Percentiles rank a stretch among this genome's conserved stretches.
These are phyloP conservation scores for Ambastaia sidthimunki DNA, from an alignment of 2,797 vertebrate genomes.

Conservation along the genomic window DNA sequence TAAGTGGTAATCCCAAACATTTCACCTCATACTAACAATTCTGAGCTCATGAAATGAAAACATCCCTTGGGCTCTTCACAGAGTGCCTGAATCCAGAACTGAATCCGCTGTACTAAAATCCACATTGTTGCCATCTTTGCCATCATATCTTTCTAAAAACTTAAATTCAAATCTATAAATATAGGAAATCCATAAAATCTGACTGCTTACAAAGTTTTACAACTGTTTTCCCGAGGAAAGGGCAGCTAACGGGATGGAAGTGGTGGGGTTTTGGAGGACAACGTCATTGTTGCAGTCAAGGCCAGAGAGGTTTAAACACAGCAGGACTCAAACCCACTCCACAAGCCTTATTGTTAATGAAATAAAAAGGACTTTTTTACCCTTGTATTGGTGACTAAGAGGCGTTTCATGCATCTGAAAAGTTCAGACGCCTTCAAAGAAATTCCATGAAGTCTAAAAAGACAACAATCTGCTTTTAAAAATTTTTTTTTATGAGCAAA, in stretches of 20 bases:
- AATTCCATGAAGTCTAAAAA: conserved; percentile 2
- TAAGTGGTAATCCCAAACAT: conserved; percentile 45
- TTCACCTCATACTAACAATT: conserved; percentile 34
- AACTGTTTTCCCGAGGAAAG: not conserved
- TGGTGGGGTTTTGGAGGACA: conserved; percentile 58
- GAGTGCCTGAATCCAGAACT: conserved; percentile 34
- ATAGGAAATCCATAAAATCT: not conserved
- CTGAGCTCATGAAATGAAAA: conserved; percentile 42
- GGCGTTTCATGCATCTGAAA: conserved; percentile 66
- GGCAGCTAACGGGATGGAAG: not conserved
- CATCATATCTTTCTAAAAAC: not conserved
- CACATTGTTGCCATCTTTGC: too few species aligned
- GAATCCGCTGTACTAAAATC: not conserved
- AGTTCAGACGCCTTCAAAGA: conserved; percentile 34
- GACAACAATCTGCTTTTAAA: not conserved
- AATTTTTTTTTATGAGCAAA: not conserved
- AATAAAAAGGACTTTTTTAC: too few species aligned
- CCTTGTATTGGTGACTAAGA: too few species aligned
- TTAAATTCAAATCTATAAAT: not conserved
- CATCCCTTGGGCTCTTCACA: conserved; percentile 27
- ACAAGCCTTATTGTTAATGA: conserved; percentile 74
- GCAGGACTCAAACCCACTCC: conserved; percentile 59
- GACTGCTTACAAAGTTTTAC: conserved; percentile 21
- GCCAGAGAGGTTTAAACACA: conserved; percentile 67
- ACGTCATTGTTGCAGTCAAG: conserved; percentile 74